Percentiles rank a stretch among this genome's conserved stretches.
Conservation (phyloP, 2,888 invertebrate species). For the Apantesis nais region DNA sequence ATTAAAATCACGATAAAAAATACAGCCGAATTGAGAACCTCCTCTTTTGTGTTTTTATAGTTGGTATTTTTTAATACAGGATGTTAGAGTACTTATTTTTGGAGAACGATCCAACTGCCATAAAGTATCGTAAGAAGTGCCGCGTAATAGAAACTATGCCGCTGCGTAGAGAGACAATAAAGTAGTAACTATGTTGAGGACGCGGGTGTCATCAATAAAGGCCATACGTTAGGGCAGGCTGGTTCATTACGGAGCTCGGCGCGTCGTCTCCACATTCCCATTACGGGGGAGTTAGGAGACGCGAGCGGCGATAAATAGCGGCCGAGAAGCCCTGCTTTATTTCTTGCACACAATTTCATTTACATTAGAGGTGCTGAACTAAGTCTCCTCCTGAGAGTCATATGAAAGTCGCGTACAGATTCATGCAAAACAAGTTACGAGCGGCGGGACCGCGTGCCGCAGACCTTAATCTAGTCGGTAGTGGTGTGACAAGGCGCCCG, state of each 20-base stretch:
- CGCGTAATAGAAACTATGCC: constrained; percentile 73
- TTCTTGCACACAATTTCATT: constrained; percentile 84
- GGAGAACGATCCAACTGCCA: constrained; percentile 57
- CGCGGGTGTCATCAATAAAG: constrained; percentile 79
- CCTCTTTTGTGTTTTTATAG: no score
- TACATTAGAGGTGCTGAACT: constrained; percentile 82
- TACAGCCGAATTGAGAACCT: no score
- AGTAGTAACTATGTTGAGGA: constrained; percentile 66
- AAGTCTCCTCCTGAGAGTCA: constrained; percentile 75
- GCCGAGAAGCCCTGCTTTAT: constrained; percentile 79
- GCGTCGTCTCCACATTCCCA: constrained; percentile 77
- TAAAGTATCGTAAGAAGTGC: constrained; percentile 73
- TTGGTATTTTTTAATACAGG: no score
- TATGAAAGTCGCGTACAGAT: constrained; percentile 80
- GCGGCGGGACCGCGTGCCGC: constrained; percentile 70
- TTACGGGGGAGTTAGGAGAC: constrained; percentile 81
- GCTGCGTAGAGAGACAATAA: constrained; percentile 70
- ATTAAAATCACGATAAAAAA: constrained; percentile 42
- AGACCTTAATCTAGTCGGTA: constrained; percentile 77
- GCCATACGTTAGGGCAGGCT: constrained; percentile 78
- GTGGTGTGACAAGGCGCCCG: constrained; percentile 66
- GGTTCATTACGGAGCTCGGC: constrained; percentile 77
- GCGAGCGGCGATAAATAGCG: constrained; percentile 80
- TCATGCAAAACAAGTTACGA: constrained; percentile 82
- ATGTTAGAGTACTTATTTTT: constrained; percentile 42